Percentiles rank a stretch among this genome's conserved stretches.
These are phyloP conservation scores for Halcyon malimbica DNA, from an alignment of 2,113 vertebrate genomes.

Conservation along the genomic window DNA sequence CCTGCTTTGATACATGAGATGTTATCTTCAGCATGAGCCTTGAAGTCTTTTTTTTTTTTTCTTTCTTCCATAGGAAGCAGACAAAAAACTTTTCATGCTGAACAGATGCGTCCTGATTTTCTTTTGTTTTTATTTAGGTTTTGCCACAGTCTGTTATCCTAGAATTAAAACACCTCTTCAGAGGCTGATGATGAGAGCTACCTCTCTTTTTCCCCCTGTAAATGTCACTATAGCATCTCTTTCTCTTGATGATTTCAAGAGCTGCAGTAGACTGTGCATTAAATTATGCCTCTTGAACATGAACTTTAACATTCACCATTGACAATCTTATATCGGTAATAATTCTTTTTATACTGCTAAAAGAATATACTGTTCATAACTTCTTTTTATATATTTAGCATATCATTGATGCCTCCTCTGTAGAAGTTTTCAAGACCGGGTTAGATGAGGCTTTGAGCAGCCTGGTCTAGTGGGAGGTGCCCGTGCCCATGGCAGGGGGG, in stretches of 20 bases:
- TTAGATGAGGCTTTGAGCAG: background rate
- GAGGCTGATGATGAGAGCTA: background rate
- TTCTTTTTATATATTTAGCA: background rate
- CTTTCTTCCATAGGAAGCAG: background rate
- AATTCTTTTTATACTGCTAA: background rate
- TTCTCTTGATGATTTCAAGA: background rate
- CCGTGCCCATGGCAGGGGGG: background rate
- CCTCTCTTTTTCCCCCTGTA: background rate
- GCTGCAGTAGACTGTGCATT: background rate
- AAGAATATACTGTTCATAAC: background rate
- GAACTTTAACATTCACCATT: background rate
- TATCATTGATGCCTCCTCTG: background rate
- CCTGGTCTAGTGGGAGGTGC: background rate
- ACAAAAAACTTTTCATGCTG: background rate
- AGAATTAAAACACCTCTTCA: constrained; percentile 19
- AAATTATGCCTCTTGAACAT: fast-evolving
- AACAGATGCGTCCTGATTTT: constrained; percentile 24
- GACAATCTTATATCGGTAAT: background rate
- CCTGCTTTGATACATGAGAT: constrained; percentile 29
- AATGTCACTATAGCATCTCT: background rate
- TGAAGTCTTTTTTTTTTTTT: constrained; percentile 6
- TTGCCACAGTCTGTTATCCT: constrained; percentile 3
- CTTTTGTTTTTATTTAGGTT: constrained; percentile 12
- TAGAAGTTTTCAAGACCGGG: background rate
- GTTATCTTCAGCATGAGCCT: constrained; percentile 15